phyloP scores from a whole-genome alignment of 2,113 vertebrate species.

The Python bivittatus region DNA sequence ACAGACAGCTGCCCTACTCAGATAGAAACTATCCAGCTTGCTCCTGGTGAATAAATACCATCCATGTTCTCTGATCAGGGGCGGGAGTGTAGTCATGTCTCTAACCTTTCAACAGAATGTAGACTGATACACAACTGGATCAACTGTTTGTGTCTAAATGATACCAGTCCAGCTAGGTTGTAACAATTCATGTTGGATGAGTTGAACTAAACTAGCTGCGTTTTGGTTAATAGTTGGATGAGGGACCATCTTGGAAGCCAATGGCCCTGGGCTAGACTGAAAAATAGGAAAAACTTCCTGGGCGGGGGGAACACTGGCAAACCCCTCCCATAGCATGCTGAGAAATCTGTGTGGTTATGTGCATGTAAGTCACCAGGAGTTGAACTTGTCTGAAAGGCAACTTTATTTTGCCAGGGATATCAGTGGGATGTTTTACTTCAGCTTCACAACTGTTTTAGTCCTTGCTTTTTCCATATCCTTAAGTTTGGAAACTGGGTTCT shows the following conservation, averaged over 20 bases:
- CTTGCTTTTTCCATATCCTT: not conserved
- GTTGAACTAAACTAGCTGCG: not conserved
- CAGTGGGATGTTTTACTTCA: not conserved
- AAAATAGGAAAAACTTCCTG: not conserved
- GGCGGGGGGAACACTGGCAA: no score
- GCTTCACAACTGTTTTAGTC: not conserved
- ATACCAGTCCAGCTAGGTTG: not conserved
- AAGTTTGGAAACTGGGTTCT: not conserved
- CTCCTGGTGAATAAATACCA: not conserved
- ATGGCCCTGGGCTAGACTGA: not conserved
- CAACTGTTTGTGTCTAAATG: not conserved
- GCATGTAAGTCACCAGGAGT: not conserved
- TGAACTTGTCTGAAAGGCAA: not conserved
- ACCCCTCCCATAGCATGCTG: no score
- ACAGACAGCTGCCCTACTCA: not conserved
- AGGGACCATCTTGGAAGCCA: not conserved
- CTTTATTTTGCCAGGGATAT: not conserved
- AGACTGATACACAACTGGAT: not conserved
- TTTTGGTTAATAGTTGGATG: not conserved
- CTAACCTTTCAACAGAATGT: not conserved
- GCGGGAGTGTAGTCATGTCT: not conserved
- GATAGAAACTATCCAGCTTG: not conserved
- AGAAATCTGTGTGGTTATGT: not conserved
- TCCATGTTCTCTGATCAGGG: not conserved
- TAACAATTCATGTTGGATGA: not conserved